A percentile compares a stretch with the other conserved stretches of the same genome.
Evolutionary conservation across 2,888 invertebrate species (phyloP).

Genomic region (Nysson spinosus): DNA sequence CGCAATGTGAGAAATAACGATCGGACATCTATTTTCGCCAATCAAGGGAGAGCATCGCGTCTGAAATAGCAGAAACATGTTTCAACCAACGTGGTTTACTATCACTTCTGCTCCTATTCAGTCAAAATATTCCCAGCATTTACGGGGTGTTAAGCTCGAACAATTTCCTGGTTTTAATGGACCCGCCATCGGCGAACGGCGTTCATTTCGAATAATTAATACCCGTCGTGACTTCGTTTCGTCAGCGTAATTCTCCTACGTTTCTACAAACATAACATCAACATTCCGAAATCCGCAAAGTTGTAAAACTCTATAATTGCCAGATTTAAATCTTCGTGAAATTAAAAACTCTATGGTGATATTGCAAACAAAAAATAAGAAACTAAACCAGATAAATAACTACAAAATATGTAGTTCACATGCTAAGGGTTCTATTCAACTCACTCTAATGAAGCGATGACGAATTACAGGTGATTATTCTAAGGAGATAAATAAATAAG

Average conservation of each 20-base stretch:
- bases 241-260: constrained; percentile 14
- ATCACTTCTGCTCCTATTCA: constrained; percentile 18
- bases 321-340: no score
- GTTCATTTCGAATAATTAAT: constrained; percentile 75
- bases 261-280: no score
- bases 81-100: constrained; percentile 19
- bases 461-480: no score
- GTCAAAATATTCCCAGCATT: constrained; percentile 42
- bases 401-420: no score
- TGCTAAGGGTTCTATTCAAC: no score
- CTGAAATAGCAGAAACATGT: constrained; percentile 14
- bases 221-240: constrained; percentile 56
- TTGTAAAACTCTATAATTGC: no score
- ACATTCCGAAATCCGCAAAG: constrained; percentile 7
- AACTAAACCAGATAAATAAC: no score
- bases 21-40: constrained; percentile 22
- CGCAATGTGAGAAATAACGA: constrained; percentile 14
- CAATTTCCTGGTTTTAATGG: constrained; percentile 77
- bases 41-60: background rate
- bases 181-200: constrained; percentile 63
- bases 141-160: constrained; percentile 63
- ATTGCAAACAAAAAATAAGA: no score
- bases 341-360: no score
- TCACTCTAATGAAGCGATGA: background rate
- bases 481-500: constrained; percentile 33